A percentile compares a stretch with the other conserved stretches of the same genome.
These are phyloP conservation scores for Mastomys coucha DNA, from an alignment of 2,113 vertebrate species.

Conservation along the genomic window DNA sequence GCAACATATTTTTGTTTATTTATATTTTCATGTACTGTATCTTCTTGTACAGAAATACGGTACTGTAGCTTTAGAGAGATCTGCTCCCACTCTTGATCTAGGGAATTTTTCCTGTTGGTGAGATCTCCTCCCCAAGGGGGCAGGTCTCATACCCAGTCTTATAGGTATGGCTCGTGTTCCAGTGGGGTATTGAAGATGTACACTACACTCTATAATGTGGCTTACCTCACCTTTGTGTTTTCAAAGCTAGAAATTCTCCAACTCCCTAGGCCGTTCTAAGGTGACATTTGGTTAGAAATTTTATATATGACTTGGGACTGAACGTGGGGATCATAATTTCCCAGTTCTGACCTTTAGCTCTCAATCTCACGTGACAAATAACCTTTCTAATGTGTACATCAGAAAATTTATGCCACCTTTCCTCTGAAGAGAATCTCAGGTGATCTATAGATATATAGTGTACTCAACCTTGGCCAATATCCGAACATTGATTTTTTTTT, in stretches of 20 bases:
- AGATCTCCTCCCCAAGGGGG: background rate
- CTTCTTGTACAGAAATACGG: background rate
- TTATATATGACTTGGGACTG: slow-evolving; percentile 1
- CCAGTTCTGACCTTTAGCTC: slow-evolving; percentile 58
- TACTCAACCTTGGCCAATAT: background rate
- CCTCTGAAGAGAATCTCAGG: background rate
- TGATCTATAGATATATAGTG: background rate
- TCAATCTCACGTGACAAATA: slow-evolving; percentile 8
- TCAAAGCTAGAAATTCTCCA: slow-evolving; percentile 40
- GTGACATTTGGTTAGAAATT: slow-evolving; percentile 40
- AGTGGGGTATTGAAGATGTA: background rate
- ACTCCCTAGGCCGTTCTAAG: background rate
- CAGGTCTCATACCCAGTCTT: background rate
- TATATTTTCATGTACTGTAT: background rate
- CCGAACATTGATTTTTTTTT: slow-evolving; percentile 26
- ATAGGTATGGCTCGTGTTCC: too few species aligned
- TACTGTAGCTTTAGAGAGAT: background rate
- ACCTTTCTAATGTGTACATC: slow-evolving; percentile 46
- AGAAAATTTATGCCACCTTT: slow-evolving; percentile 28
- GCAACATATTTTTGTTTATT: background rate
- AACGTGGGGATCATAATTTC: slow-evolving; percentile 39
- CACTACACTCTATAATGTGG: background rate
- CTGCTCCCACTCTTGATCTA: background rate
- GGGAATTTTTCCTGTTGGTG: background rate
- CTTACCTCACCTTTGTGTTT: slow-evolving; percentile 27